Percentiles rank a stretch among this genome's conserved stretches.
phyloP scores from a whole-genome alignment of 1,140 invertebrate genomes.

The Drosophila arawakana region DNA sequence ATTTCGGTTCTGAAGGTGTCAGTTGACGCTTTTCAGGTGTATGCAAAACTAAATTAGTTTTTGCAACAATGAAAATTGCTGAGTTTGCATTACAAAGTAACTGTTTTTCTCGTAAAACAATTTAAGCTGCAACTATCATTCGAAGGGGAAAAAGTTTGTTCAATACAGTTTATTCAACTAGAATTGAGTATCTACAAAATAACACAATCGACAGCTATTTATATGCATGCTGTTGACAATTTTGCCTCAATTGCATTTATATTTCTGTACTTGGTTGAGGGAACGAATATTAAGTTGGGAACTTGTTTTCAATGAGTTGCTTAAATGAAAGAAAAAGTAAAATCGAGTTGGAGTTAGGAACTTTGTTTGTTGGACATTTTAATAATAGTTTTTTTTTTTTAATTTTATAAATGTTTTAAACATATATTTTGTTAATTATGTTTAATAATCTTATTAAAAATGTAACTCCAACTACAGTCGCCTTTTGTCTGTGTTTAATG shows the following conservation, averaged over 20 bases:
- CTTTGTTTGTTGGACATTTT: too few relatives aligned
- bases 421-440: too few relatives aligned
- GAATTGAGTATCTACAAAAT: neutral
- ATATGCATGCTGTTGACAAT: neutral
- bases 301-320: neutral
- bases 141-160: neutral
- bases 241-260: neutral
- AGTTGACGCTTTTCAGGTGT: conserved; percentile 34
- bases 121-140: neutral
- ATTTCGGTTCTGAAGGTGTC: conserved; percentile 30
- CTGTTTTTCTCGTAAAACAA: neutral
- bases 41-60: conserved; percentile 53
- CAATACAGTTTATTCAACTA: too few relatives aligned
- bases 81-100: conserved; percentile 31
- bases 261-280: too few relatives aligned
- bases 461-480: too few relatives aligned
- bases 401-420: too few relatives aligned
- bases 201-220: neutral
- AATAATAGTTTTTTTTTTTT: too few relatives aligned
- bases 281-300: neutral
- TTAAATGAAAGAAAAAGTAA: too few relatives aligned
- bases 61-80: conserved; percentile 48
- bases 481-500: too few relatives aligned
- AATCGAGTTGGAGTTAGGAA: too few relatives aligned
- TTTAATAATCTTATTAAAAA: too few relatives aligned